Percentiles rank a stretch among this genome's conserved stretches.
phyloP scores from a whole-genome alignment of 2,113 vertebrate species.

The Merops nubicus region DNA sequence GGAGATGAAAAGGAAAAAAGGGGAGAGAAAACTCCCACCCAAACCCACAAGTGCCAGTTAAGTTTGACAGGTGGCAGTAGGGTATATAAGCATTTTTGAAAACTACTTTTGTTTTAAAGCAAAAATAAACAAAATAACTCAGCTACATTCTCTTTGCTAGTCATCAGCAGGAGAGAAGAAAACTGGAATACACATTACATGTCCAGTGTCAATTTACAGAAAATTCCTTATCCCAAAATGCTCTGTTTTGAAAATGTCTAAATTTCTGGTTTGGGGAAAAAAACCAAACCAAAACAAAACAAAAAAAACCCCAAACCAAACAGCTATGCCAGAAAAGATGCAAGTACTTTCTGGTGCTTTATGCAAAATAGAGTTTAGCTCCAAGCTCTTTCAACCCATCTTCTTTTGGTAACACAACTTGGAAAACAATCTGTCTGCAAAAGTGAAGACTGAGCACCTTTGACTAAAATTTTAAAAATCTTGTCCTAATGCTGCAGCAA shows the following conservation, averaged over 20 bases:
- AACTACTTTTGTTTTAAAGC: not conserved
- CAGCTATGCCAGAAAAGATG: not conserved
- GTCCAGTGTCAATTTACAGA: not conserved
- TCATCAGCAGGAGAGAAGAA: not conserved
- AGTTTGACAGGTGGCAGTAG: not conserved
- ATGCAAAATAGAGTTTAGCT: not conserved
- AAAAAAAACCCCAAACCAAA: too few species aligned
- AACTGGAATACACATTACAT: not conserved
- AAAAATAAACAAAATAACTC: not conserved
- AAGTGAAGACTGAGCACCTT: not conserved
- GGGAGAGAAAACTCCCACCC: rapidly evolving
- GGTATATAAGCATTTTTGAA: not conserved
- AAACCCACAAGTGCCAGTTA: not conserved
- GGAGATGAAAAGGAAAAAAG: not conserved
- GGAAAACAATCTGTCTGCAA: not conserved
- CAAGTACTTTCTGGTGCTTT: not conserved
- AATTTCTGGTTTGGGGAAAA: not conserved
- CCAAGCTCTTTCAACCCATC: not conserved
- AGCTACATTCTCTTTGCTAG: not conserved
- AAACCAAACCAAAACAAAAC: too few species aligned
- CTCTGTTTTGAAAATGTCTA: not conserved
- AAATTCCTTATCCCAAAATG: not conserved
- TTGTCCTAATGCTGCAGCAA: not conserved
- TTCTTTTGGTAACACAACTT: not conserved
- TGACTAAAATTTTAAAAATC: not conserved